phyloP scores from a whole-genome alignment of 2,888 invertebrate genomes.

The Mystacides longicornis region DNA sequence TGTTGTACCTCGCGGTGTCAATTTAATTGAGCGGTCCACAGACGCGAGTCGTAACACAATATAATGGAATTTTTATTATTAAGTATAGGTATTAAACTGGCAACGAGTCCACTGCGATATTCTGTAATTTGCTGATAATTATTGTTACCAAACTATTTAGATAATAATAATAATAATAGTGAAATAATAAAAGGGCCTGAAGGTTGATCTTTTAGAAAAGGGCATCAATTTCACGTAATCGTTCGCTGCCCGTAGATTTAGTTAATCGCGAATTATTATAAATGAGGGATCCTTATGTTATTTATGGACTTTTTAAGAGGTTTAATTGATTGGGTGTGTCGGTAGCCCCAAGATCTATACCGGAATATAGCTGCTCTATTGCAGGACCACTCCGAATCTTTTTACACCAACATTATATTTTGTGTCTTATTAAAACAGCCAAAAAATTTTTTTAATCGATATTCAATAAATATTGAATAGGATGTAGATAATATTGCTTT shows the following conservation, averaged over 20 bases:
- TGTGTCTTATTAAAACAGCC: too few species aligned
- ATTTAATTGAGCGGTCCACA: conserved; percentile 11
- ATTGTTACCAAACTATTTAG: too few species aligned
- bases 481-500: too few species aligned
- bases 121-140: neutral
- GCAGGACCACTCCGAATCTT: too few species aligned
- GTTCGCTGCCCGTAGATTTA: neutral
- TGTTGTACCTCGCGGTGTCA: conserved; percentile 7
- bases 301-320: conserved; percentile 10
- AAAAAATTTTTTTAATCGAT: too few species aligned
- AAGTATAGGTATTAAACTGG: neutral
- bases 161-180: too few species aligned
- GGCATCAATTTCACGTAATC: neutral
- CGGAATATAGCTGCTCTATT: conserved; percentile 18
- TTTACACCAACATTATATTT: too few species aligned
- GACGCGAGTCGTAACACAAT: neutral
- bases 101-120: neutral
- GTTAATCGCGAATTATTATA: neutral
- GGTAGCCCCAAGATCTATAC: conserved; percentile 23
- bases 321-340: conserved; percentile 16
- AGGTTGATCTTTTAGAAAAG: neutral
- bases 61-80: too few species aligned
- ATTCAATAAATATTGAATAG: too few species aligned
- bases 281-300: conserved; percentile 15
- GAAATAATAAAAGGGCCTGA: neutral